These are phyloP conservation scores for Egretta garzetta DNA, from an alignment of 2,113 vertebrate genomes.

Conservation along the genomic window DNA sequence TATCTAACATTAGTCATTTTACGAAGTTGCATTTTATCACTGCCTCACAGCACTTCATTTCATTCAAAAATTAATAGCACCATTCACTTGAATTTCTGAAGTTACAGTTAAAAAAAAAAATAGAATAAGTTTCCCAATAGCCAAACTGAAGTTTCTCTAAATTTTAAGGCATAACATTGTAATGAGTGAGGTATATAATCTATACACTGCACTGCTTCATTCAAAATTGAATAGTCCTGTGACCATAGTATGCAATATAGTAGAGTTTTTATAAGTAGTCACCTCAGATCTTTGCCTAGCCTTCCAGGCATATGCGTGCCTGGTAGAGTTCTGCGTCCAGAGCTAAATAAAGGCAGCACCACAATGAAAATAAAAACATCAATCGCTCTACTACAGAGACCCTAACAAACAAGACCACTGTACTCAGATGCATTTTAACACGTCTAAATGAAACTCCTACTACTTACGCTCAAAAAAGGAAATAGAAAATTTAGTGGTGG, in stretches of 20 bases:
- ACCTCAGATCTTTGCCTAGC: neutral
- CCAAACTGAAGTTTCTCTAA: neutral
- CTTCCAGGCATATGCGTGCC: neutral
- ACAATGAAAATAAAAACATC: neutral
- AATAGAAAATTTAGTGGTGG: neutral
- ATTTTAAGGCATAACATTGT: neutral
- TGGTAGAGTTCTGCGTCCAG: neutral
- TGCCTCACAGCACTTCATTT: neutral
- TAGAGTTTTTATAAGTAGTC: neutral
- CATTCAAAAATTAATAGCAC: neutral
- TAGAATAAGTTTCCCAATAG: neutral
- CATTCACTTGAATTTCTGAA: neutral
- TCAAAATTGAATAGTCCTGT: neutral
- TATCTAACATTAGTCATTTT: neutral
- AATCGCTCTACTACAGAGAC: neutral
- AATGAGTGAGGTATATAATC: neutral
- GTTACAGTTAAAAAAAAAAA: neutral
- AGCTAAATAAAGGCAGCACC: neutral
- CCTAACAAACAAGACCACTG: neutral
- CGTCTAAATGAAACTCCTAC: neutral
- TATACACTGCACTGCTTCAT: neutral
- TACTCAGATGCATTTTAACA: neutral
- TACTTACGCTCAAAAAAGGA: neutral
- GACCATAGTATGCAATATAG: neutral
- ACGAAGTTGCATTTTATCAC: neutral